Evolutionary conservation across 92 coral and sea anemone species (phyloP), one percentile per base, ranked within the genome.

Genomic region (Epizoanthus scotinus): DNA sequence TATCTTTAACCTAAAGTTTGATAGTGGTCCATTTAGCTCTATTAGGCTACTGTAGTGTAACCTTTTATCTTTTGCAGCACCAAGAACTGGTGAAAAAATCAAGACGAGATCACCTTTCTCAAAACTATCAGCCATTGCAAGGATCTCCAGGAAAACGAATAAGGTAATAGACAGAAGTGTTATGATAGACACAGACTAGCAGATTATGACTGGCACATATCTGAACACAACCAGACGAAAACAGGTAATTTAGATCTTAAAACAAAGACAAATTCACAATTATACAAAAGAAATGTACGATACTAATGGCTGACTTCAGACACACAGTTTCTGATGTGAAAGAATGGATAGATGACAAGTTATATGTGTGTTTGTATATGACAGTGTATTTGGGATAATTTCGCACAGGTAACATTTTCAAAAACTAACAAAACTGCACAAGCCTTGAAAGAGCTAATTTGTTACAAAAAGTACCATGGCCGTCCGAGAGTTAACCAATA

Each of bases 101-200:
- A 93, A 89, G 68, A 24, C 81, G 12, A 68, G 81, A 44, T 95
- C 99, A 29, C 99, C 99, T 8, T 84, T 93, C 65, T 95, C 98
- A 18, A 95, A 89, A 83, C 88, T 95, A 60, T 95, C 99, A 18
- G 89, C 88, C 61, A 87, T 95, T 53, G 86, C 99, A 67, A 87
- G 99, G 79, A 86, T 95, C 50, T 89, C 98, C 34, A 93, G 97
- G 66, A 91, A 82, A 71, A 89, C 83, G 40, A 93, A 94, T 63
- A 89, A 90, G 96, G 92, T 87, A 49, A 52, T 9, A 4, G 1
- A 38, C 15, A 42, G 24, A 63, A 14, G 3, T 22, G 36, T 50
- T 25, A 5, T 7, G 13, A 7, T 70, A 47, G 14, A 47, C 52
- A 9, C 52, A 47, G 52, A 10, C 18, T 0, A 69, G n/a, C 44